Evolutionary conservation across 1,140 invertebrate species (phyloP).

Genomic region (Pseudomyrmex flavicornis): DNA sequence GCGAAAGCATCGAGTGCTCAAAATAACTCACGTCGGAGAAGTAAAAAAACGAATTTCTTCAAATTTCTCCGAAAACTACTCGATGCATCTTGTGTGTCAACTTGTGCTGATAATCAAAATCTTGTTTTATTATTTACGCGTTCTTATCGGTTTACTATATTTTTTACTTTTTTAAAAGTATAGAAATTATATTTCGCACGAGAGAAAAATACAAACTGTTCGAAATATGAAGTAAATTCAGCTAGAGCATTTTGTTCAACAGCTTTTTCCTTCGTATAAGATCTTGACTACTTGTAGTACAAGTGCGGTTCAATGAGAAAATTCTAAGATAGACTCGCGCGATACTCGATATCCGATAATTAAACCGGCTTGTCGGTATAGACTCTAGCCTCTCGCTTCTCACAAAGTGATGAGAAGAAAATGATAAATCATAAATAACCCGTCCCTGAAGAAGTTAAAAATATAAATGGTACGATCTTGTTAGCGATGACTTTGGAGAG

Average conservation of each 20-base stretch:
- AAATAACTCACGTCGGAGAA: slow-evolving; percentile 26
- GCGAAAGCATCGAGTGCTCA: slow-evolving; percentile 10
- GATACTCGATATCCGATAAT: slow-evolving; percentile 13
- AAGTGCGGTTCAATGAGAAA: not conserved
- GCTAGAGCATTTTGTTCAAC: not conserved
- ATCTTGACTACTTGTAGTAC: too few relatives aligned
- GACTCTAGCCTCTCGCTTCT: not conserved
- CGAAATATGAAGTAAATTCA: not conserved
- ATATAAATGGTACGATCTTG: slow-evolving; percentile 44
- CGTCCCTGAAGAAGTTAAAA: slow-evolving; percentile 55
- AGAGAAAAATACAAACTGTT: too few relatives aligned
- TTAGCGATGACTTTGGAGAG: slow-evolving; percentile 40
- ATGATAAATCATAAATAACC: slow-evolving; percentile 55
- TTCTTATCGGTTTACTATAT: too few relatives aligned
- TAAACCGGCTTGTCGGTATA: not conserved
- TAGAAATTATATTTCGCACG: too few relatives aligned
- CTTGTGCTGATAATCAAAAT: not conserved
- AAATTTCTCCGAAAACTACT: not conserved
- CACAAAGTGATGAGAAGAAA: slow-evolving; percentile 12
- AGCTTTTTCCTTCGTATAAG: not conserved
- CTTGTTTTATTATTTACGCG: too few relatives aligned
- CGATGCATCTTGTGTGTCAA: not conserved
- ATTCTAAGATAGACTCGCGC: not conserved
- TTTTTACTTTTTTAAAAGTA: too few relatives aligned
- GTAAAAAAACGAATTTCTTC: slow-evolving; percentile 34